Evolutionary conservation across 2,888 invertebrate genomes (phyloP), one percentile per base, ranked within the genome.

Genomic region (Machimus atricapillus): DNA sequence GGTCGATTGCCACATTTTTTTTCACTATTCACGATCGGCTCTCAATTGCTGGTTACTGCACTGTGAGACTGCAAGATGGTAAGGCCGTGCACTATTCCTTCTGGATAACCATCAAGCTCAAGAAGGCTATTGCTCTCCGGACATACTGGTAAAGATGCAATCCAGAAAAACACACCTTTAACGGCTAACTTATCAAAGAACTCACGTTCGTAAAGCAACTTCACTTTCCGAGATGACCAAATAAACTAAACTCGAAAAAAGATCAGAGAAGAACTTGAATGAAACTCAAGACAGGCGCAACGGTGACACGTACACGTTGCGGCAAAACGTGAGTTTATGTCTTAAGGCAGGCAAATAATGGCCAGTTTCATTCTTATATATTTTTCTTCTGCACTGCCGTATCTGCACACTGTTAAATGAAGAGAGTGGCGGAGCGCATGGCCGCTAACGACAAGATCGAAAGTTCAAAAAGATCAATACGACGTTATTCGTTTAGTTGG

Each of bases 201-300:
- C 82, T 74, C 82, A 74, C 81, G 56, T 78, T 78, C 81, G 87
- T 87, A 88, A 89, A 90, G 89, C 91, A 91, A 92, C 91, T 91
- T 92, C 91, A 91, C 91, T 91, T 92, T 91, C 90, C 91, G 91
- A 92, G 91, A 91, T 92, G 91, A 92, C 92, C 92, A 91, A 91
- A 91, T 91, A 91, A 91, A 91, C 91, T 90, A 89, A 86, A 83
- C 56, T 83, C 23, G 86, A 82, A 86, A 83, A 86, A 86, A 86
- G 86, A 86, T 66, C 81, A 86, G 86, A 87, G 86, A 89, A 90
- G 90, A 90, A 90, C 90, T 91, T 91, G 91, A 91, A 91, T 91
- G 91, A 90, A 91, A 90, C 90, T 90, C 88, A 89, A 90, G 88
- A 90, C 90, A 87, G 76, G 8, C 76, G 9, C 87, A 73, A 85